Base-by-base conservation (phyloP, 2,888 invertebrate species). In the Eupelmus urozonus region DNA sequence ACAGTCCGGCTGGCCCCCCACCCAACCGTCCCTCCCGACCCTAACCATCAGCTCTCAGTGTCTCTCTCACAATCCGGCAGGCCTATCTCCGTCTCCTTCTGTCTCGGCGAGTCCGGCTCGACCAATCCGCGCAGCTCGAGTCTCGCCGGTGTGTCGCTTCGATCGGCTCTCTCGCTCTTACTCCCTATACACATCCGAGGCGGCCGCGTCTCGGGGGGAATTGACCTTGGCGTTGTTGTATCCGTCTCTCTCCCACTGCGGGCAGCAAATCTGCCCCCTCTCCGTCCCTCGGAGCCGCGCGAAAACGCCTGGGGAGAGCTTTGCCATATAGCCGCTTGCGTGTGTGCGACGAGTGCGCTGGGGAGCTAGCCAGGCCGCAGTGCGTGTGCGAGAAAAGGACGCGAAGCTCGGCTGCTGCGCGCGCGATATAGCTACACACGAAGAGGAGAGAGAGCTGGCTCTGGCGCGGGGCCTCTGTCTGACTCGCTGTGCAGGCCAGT, bases 331-430 rank as follows among this genome's bases (percentile, higher is more conserved):
- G 62, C 62, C n/a, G 9, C 20, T 53, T n/a, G n/a, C n/a, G n/a
- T n/a, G n/a, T n/a, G n/a, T n/a, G 53, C 13, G 2, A 16, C 5
- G 16, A 23, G 49, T 18, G 0, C 34, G 18, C 20, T 5, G 60
- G 11, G 18, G 18, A 27, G n/a, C n/a, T n/a, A n/a, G 27, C 42
- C 65, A 25, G 0, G 60, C 34, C 9, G 78, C 80, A 80, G 81
- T 80, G 81, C 81, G 78, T 81, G 82, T 77, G 80, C 80, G 80
- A 66, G 67, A 51, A 53, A 59, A 67, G 71, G 73, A 76, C 70
- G 69, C 62, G 20, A 53, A 18, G 18, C 18, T 34, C 16, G 23
- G 57, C 25, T 18, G n/a, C 20, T 23, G 23, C 45, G 45, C 2
- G 45, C 34, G n/a, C n/a, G n/a, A 34, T 34, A 34, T 34, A 34